Percentiles rank a stretch among this genome's conserved stretches.
phyloP scores from a whole-genome alignment of 2,888 invertebrate genomes.

The Zele albiditarsus region DNA sequence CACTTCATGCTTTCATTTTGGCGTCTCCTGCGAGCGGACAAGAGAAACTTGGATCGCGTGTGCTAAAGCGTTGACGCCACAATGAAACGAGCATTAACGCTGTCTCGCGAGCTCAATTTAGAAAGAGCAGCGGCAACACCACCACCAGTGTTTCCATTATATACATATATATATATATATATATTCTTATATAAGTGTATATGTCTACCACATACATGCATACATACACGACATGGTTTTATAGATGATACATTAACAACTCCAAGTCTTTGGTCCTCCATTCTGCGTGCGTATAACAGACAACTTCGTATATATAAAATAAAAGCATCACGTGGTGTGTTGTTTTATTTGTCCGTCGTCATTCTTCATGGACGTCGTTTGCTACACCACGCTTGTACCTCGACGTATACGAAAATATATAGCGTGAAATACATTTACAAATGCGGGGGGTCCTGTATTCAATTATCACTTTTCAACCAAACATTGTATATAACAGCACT shows the following conservation, averaged over 20 bases:
- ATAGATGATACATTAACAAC: slow-evolving; percentile 1
- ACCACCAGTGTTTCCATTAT: not conserved
- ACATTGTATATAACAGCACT: not conserved
- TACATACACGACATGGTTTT: not conserved
- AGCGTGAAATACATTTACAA: not conserved
- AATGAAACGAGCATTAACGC: slow-evolving; percentile 30
- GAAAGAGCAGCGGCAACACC: slow-evolving; percentile 16
- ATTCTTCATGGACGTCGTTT: slow-evolving; percentile 16
- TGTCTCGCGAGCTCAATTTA: slow-evolving; percentile 28
- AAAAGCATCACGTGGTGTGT: slow-evolving; percentile 11
- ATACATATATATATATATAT: not conserved
- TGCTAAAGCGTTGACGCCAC: slow-evolving; percentile 21
- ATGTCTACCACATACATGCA: not conserved
- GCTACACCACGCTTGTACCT: not conserved
- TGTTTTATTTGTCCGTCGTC: slow-evolving; percentile 2
- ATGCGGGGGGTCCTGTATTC: slow-evolving; percentile 12
- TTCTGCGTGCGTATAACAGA: not conserved
- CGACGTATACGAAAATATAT: slow-evolving; percentile 14
- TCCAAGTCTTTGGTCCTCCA: not conserved
- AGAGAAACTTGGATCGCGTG: slow-evolving; percentile 21
- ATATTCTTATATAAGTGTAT: not conserved
- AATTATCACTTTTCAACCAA: slow-evolving; percentile 29
- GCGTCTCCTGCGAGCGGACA: not conserved
- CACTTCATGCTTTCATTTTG: slow-evolving; percentile 1
- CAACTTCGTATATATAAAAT: not conserved